These are phyloP conservation scores for Mantis religiosa DNA, from an alignment of 2,888 invertebrate genomes.

Conservation along the genomic window DNA sequence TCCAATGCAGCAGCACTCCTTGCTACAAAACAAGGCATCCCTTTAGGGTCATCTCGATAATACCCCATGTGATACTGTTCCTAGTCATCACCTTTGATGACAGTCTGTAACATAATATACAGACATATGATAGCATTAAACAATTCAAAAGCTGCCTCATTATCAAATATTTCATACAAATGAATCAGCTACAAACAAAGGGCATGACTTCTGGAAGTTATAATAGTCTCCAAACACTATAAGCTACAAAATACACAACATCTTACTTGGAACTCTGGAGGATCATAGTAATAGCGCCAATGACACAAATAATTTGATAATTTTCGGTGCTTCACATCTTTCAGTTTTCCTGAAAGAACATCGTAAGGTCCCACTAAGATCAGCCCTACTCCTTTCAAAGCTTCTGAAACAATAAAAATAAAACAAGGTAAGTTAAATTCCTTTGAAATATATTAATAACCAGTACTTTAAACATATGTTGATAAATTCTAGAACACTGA, in stretches of 20 bases:
- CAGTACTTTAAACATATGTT: neutral
- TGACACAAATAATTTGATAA: conserved; percentile 60
- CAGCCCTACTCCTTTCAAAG: conserved; percentile 63
- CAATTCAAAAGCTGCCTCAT: too few species aligned
- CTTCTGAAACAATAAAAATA: conserved; percentile 44
- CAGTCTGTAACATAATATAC: conserved; percentile 51
- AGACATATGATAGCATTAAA: conserved; percentile 11
- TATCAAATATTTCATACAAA: too few species aligned
- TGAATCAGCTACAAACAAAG: neutral
- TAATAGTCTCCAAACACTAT: neutral
- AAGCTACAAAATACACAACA: neutral
- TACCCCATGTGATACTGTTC: conserved; percentile 84
- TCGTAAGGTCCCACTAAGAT: conserved; percentile 85
- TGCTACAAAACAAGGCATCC: conserved; percentile 71
- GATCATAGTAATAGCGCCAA: conserved; percentile 90
- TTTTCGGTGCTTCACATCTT: conserved; percentile 52
- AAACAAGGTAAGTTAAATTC: neutral
- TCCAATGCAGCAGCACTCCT: conserved; percentile 66
- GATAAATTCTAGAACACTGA: neutral
- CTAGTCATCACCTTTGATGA: conserved; percentile 63
- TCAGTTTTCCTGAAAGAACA: conserved; percentile 56
- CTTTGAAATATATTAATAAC: neutral
- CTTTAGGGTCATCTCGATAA: conserved; percentile 76
- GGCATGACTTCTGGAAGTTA: neutral
- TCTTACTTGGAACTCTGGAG: conserved; percentile 83